Percentiles rank a stretch among this genome's conserved stretches.
Evolutionary conservation across 2,113 vertebrate species (phyloP).

Genomic region (Lipophrys pholis): DNA sequence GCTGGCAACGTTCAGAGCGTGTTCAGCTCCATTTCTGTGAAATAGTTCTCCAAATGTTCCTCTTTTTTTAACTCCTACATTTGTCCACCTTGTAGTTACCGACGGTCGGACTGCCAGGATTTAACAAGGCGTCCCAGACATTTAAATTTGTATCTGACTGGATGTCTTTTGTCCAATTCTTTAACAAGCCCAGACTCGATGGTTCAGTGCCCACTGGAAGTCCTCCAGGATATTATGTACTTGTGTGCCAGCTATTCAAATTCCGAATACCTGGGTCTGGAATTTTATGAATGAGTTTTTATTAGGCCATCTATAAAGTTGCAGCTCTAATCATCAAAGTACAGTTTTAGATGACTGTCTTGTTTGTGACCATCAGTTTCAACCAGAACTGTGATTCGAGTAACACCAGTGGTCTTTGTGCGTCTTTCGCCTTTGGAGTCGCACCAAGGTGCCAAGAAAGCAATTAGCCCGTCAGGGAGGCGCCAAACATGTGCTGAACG

Average conservation of each 20-base stretch:
- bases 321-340: slow-evolving; percentile 30
- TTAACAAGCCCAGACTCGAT: slow-evolving; percentile 8
- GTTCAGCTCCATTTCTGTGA: slow-evolving; percentile 37
- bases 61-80: slow-evolving; percentile 1
- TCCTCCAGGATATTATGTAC: slow-evolving; percentile 31
- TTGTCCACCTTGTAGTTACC: slow-evolving; percentile 34
- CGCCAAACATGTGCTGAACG: slow-evolving; percentile 43
- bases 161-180: slow-evolving; percentile 23
- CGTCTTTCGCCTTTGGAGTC: slow-evolving; percentile 29
- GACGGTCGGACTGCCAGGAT: slow-evolving; percentile 43
- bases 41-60: slow-evolving; percentile 48
- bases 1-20: slow-evolving; percentile 41
- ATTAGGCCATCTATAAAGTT: slow-evolving; percentile 37
- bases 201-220: slow-evolving; percentile 20
- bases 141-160: slow-evolving; percentile 32
- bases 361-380: neutral
- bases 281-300: slow-evolving; percentile 42
- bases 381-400: neutral
- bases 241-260: slow-evolving; percentile 31
- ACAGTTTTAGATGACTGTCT: neutral
- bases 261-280: slow-evolving; percentile 33
- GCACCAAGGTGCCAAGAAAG: slow-evolving; percentile 43
- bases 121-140: slow-evolving; percentile 60
- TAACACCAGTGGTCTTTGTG: neutral
- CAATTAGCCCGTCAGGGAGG: slow-evolving; percentile 53